phyloP scores from a whole-genome alignment of 37 sponge, comb jelly and placozoan species.

The Hormiphora californensis region DNA sequence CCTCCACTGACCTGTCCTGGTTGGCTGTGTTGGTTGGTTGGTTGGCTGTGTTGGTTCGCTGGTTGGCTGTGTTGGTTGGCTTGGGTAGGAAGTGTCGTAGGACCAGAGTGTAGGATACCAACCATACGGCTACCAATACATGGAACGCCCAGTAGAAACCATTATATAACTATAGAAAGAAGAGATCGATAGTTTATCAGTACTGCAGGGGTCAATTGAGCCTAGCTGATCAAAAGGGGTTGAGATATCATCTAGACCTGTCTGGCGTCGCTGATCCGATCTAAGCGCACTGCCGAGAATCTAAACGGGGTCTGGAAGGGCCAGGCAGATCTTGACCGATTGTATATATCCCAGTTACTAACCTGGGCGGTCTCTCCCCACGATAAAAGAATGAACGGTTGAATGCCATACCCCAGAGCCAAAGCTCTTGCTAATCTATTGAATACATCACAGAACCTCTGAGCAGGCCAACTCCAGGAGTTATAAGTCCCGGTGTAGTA shows the following conservation, averaged over 20 bases:
- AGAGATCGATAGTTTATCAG: not conserved
- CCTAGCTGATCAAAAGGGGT: not conserved
- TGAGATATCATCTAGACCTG: not conserved
- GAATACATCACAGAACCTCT: not conserved
- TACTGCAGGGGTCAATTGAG: not conserved
- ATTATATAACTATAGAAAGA: not conserved
- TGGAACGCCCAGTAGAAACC: not conserved
- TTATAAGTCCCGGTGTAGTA: not conserved
- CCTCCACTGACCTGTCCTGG: too few species aligned
- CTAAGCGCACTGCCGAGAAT: too few species aligned
- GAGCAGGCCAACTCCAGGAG: not conserved
- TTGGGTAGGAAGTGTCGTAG: too few species aligned
- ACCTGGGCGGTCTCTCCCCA: constrained; percentile 26
- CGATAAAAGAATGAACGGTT: constrained; percentile 5
- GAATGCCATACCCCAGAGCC: not conserved
- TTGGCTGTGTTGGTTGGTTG: too few species aligned
- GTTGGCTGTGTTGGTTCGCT: too few species aligned
- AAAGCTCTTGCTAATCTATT: not conserved
- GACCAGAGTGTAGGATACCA: not conserved
- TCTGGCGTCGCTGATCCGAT: too few species aligned
- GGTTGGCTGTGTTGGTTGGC: too few species aligned
- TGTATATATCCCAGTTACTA: too few species aligned
- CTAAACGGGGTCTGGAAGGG: too few species aligned
- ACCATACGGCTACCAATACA: not conserved
- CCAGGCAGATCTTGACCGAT: too few species aligned